These are phyloP conservation scores for Brachyptera putata DNA, from an alignment of 2,888 invertebrate species.

Conservation along the genomic window DNA sequence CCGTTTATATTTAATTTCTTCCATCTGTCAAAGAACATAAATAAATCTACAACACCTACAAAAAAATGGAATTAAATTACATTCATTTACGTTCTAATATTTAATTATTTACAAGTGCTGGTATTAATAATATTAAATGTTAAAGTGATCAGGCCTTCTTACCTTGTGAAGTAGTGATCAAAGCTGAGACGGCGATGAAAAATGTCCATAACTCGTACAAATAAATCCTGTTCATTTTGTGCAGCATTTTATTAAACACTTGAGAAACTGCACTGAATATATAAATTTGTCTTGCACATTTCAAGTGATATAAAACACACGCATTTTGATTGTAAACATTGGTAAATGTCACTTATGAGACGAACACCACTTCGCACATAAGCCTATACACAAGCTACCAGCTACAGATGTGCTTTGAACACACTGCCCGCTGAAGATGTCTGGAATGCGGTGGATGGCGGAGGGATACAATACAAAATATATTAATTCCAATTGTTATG, in stretches of 20 bases:
- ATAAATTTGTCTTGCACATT: background rate
- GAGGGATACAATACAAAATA: too few species aligned
- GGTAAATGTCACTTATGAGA: background rate
- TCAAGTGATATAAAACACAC: background rate
- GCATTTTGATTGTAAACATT: background rate
- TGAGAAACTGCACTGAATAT: background rate
- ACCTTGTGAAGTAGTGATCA: background rate
- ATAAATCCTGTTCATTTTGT: background rate
- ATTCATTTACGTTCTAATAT: too few species aligned
- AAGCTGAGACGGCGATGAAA: background rate
- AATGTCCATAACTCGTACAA: background rate
- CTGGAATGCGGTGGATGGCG: too few species aligned
- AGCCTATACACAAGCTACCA: background rate
- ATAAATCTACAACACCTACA: too few species aligned
- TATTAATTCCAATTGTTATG: too few species aligned
- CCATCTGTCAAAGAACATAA: too few species aligned
- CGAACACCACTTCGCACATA: background rate
- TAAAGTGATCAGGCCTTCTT: too few species aligned
- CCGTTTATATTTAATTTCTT: too few species aligned
- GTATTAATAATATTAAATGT: too few species aligned
- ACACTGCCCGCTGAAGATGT: background rate
- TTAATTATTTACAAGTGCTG: too few species aligned
- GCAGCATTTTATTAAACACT: background rate
- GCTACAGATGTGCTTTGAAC: too few species aligned
- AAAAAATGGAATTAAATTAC: too few species aligned